Evolutionary conservation across 1,140 invertebrate genomes (phyloP).

Genomic region (Palaemon carinicauda): DNA sequence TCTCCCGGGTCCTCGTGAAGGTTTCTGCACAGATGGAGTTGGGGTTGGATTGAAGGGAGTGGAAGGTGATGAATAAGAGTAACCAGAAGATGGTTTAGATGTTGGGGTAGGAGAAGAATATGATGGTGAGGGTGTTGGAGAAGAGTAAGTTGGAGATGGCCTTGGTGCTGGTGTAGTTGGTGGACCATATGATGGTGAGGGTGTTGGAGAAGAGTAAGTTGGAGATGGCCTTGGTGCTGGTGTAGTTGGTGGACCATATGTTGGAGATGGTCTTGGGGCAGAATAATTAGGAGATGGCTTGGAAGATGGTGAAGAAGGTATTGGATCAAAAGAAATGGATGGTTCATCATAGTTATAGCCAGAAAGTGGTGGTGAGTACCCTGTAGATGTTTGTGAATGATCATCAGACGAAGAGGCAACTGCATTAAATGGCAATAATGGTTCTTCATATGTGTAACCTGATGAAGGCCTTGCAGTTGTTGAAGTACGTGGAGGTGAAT

Average conservation of each 20-base stretch:
- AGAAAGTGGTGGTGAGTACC: neutral
- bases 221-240: no score
- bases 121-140: conserved; percentile 1
- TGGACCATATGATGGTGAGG: no score
- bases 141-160: conserved; percentile 3
- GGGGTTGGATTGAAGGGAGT: neutral
- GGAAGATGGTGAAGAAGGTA: neutral
- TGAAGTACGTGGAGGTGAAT: no score
- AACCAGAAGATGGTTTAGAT: conserved; percentile 9
- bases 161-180: neutral
- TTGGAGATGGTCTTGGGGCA: neutral
- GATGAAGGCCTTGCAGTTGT: no score
- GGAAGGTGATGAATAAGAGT: neutral
- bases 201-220: neutral
- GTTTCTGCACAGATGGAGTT: neutral
- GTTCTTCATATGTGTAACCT: neutral
- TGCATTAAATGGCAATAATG: neutral
- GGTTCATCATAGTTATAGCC: neutral
- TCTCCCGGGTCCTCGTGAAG: no score
- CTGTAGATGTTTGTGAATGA: no score
- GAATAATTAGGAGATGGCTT: neutral
- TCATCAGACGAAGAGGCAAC: neutral
- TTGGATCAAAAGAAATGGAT: neutral
- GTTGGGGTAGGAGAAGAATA: neutral
- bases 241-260: no score